phyloP scores from a whole-genome alignment of 2,888 invertebrate genomes.

The Caenorhabditis angaria region DNA sequence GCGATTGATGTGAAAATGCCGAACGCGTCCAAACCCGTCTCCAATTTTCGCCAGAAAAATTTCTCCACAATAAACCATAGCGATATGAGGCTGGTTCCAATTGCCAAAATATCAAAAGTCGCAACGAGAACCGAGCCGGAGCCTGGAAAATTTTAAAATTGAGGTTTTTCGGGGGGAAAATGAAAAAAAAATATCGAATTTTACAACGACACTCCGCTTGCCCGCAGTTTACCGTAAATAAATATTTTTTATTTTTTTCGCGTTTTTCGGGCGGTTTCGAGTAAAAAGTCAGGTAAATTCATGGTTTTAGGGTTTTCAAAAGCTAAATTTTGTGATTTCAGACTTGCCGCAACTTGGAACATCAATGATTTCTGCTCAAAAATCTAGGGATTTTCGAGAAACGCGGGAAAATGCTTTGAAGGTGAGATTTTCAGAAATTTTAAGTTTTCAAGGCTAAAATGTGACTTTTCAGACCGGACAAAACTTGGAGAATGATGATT shows the following conservation, averaged over 20 bases:
- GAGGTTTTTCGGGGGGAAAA: background rate
- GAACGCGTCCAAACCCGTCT: background rate
- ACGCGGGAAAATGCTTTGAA: too few relatives aligned
- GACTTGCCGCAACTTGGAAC: background rate
- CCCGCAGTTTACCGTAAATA: background rate
- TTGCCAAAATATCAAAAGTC: background rate
- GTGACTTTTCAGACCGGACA: too few relatives aligned
- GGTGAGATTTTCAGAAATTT: too few relatives aligned
- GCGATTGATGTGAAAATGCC: background rate
- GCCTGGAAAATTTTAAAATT: background rate
- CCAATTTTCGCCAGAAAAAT: conserved; percentile 10
- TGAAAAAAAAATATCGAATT: background rate
- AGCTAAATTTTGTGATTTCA: background rate
- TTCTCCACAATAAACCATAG: conserved; percentile 7
- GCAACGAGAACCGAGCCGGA: background rate
- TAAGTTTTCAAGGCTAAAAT: too few relatives aligned
- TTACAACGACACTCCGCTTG: background rate
- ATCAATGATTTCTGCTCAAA: background rate
- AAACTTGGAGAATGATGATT: too few relatives aligned
- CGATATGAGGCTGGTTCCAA: background rate
- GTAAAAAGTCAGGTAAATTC: background rate
- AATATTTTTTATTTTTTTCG: background rate
- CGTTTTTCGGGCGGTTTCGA: background rate
- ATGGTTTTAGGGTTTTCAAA: background rate
- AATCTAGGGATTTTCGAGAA: too few relatives aligned